Base-by-base conservation (phyloP, 2,888 invertebrate species). In the Diarsia mendica region DNA sequence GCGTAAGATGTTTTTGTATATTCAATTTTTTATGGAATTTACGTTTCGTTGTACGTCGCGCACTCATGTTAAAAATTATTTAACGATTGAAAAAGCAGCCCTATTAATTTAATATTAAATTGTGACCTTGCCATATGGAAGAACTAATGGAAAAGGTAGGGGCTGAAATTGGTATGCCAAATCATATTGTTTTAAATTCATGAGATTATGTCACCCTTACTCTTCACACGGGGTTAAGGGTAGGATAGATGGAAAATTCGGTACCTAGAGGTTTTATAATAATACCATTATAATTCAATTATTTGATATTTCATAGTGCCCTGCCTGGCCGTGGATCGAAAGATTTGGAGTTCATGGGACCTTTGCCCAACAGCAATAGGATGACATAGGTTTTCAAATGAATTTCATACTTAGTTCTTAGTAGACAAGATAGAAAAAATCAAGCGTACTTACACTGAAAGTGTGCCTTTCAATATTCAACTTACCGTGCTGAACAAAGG, bases 101-200 rank as follows among this genome's bases (percentile, higher is more conserved):
- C 4, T 6, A 1, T 13, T 33, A 9, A 33, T 46, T 60, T 6
- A 4, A 15, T 23, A 23, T 75, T 77, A 48, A 61, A 18, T 61
- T 46, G 20, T 20, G 49, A 28, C 28, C 28, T 55, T 61, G 51
- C n/a, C 10, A 1, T 77, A 23, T 0, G 20, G 9, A 48, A 63
- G n/a, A 61, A 28, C 28, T 72, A 3, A 23, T 23, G 51, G 20
- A 60, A 60, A 71, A 64, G 3, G 20, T 49, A 64, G 55, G 20
- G 55, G n/a, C 13, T 23, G 13, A 64, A 49, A 63, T 46, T 49
- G 63, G 11, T 23, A 20, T 74, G 53, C 20, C 28, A 73, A 77
- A 49, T 77, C 23, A 61, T 55, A 73, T 77, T 74, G 63, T 49
- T 80, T 77, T 55, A 55, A 63, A 55, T 55, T 80, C 44, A 74